phyloP scores from a whole-genome alignment of 2,888 invertebrate genomes.

The Heliconius erato region DNA sequence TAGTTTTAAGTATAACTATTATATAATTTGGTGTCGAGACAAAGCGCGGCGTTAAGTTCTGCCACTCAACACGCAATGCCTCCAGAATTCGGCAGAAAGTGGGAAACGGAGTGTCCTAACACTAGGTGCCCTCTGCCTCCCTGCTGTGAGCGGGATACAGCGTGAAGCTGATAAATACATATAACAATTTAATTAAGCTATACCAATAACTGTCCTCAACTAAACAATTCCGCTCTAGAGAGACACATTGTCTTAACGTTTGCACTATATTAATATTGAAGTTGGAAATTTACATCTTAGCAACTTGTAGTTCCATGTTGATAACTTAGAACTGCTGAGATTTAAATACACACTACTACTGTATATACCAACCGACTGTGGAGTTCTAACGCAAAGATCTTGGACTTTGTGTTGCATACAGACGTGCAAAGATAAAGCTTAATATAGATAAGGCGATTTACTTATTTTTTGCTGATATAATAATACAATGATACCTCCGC shows the following conservation, averaged over 20 bases:
- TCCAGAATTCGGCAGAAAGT: no score
- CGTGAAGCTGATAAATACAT: no score
- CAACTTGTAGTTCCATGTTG: background rate
- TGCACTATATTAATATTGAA: constrained; percentile 20
- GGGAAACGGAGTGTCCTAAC: no score
- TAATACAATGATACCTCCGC: background rate
- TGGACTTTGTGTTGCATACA: background rate
- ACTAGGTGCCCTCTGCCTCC: no score
- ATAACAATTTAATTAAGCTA: background rate
- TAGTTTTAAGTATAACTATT: no score
- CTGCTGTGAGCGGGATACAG: no score
- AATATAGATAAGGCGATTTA: background rate
- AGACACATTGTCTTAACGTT: background rate
- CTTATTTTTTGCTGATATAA: background rate
- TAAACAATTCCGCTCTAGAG: background rate
- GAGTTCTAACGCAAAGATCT: background rate
- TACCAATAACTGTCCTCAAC: background rate
- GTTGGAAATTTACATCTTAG: constrained; percentile 20
- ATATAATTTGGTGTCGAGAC: no score
- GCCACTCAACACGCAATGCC: no score
- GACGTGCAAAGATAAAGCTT: background rate
- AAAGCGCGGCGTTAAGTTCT: no score
- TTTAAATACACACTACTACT: background rate
- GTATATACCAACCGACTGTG: background rate
- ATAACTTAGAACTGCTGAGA: background rate